These are phyloP conservation scores for Laticauda colubrina DNA, from an alignment of 2,113 vertebrate genomes.

Conservation along the genomic window DNA sequence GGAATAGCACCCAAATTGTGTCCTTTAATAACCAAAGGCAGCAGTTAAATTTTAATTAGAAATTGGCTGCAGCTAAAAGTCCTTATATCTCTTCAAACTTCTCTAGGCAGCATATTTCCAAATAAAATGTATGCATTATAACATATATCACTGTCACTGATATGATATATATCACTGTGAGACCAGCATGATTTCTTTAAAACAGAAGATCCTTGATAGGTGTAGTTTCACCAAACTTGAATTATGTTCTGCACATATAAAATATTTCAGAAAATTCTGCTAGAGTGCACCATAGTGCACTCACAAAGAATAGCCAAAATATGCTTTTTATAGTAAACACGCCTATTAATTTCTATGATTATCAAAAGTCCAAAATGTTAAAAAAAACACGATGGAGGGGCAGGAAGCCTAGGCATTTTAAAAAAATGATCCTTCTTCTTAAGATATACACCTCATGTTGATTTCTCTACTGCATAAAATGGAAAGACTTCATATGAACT, in stretches of 20 bases:
- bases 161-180: neutral
- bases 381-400: neutral
- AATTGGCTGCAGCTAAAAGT: constrained; percentile 50
- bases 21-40: constrained; percentile 52
- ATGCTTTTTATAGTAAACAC: neutral
- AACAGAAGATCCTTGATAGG: neutral
- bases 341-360: neutral
- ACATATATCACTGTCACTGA: neutral
- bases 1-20: constrained; percentile 43
- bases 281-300: neutral
- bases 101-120: constrained; percentile 21
- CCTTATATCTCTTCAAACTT: constrained; percentile 45
- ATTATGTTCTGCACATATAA: neutral
- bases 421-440: neutral
- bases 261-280: neutral
- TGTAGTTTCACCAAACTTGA: neutral
- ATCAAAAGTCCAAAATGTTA: neutral
- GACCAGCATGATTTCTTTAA: neutral
- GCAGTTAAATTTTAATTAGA: constrained; percentile 31
- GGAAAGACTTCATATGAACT: neutral
- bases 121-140: neutral
- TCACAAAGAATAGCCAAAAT: neutral
- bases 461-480: constrained; percentile 4
- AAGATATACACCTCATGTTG: neutral
- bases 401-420: neutral